phyloP scores from a whole-genome alignment of 2,113 vertebrate species.

The Manacus vitellinus region DNA sequence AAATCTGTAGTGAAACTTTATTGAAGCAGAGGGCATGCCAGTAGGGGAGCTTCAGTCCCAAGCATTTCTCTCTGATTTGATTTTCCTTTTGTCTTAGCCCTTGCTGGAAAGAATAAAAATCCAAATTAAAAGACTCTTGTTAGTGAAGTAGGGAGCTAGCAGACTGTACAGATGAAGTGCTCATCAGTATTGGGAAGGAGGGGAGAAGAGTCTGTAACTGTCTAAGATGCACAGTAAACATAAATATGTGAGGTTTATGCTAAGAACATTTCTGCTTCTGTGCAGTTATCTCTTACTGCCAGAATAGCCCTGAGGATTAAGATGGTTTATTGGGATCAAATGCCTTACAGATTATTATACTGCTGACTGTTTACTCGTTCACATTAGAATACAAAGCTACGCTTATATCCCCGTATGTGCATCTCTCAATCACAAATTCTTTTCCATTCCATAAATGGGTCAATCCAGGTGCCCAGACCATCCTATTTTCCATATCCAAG shows the following conservation, averaged over 20 bases:
- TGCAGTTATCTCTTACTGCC: constrained; percentile 77
- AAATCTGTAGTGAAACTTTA: background rate
- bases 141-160: background rate
- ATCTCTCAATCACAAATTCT: background rate
- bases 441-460: background rate
- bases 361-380: constrained; percentile 68
- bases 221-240: constrained; percentile 56
- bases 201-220: background rate
- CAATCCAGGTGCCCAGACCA: background rate
- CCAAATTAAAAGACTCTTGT: background rate
- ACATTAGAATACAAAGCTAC: constrained; percentile 67
- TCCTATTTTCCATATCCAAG: constrained; percentile 4
- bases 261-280: constrained; percentile 75
- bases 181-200: background rate
- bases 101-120: constrained; percentile 19
- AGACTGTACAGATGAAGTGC: background rate
- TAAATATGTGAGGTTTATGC: constrained; percentile 68
- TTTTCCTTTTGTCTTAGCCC: constrained; percentile 6
- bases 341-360: constrained; percentile 73
- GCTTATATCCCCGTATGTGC: constrained; percentile 34
- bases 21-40: background rate
- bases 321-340: constrained; percentile 81
- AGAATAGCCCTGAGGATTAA: constrained; percentile 82
- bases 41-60: background rate
- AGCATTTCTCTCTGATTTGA: background rate